These are phyloP conservation scores for Neelides sp. DNA, from an alignment of 1,140 invertebrate genomes.

Conservation along the genomic window DNA sequence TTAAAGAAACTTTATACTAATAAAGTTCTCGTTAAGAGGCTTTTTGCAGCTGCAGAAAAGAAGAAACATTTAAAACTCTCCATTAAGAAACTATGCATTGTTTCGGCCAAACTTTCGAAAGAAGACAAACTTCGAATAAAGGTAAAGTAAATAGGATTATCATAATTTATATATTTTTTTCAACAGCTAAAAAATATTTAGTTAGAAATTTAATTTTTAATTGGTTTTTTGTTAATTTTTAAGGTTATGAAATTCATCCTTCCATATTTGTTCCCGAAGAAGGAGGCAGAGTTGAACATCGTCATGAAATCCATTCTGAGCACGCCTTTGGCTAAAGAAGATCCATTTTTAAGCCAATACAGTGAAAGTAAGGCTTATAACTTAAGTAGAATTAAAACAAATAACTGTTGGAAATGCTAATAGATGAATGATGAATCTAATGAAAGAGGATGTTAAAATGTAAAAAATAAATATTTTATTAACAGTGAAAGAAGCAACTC, in stretches of 20 bases:
- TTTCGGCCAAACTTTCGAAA: background rate
- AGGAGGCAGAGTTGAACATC: background rate
- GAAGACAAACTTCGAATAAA: background rate
- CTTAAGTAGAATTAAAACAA: too few relatives aligned
- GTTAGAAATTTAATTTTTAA: too few relatives aligned
- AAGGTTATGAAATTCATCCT: slow-evolving; percentile 7
- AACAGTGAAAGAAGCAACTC: background rate
- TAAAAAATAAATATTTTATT: too few relatives aligned
- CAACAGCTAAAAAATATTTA: too few relatives aligned
- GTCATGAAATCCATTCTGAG: slow-evolving; percentile 7
- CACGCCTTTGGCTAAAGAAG: slow-evolving; percentile 12
- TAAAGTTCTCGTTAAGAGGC: slow-evolving; percentile 10
- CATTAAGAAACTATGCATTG: slow-evolving; percentile 9
- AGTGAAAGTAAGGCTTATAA: background rate
- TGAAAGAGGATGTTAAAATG: too few relatives aligned
- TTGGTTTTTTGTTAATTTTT: background rate
- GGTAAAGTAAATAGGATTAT: background rate
- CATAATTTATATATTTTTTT: background rate
- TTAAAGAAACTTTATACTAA: slow-evolving; percentile 14
- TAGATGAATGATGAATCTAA: too few relatives aligned
- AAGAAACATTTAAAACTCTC: slow-evolving; percentile 9
- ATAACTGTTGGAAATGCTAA: too few relatives aligned
- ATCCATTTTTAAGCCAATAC: slow-evolving; percentile 11
- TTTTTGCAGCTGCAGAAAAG: background rate
- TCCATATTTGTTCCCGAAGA: slow-evolving; percentile 24